Evolutionary conservation across 23 tunicate species (phyloP), one percentile per base, ranked within the genome.

Genomic region (Styela clava): DNA sequence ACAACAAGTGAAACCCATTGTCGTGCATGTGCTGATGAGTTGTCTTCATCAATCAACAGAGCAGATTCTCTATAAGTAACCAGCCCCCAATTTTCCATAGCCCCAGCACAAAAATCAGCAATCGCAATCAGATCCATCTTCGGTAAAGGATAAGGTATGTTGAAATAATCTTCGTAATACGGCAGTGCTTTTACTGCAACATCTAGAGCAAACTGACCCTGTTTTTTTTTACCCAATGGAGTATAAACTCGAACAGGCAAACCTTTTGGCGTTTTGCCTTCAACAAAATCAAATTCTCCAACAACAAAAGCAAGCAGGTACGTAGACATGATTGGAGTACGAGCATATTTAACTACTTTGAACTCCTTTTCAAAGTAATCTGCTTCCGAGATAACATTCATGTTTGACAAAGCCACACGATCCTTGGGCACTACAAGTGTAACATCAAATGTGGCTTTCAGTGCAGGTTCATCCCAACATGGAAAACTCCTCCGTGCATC

Each of bases 31-130:
- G 93, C 98, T 1, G 98, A 93, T 2, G 98, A 93, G 74, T 86
- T 84, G 19, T 65, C 69, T 31, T 84, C 98, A 69, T 93, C 98
- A 62, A 93, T 88, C 33, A 93, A 71, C 34, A 93, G 82, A 36
- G 98, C 98, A 2, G 98, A 84, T 82, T 93, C 98, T 52, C 97
- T 72, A 83, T 96, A 96, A 32, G 99, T 96, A 1, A 96, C 88
- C 56, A 96, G 78, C 7, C 99, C 99, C 99, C 99, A 96, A 84
- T 96, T 96, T 72, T 96, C 99, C 99, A 96, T 96, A 3, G 99
- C 99, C 2, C 97, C 97, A 56, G 97, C 94, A 29, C 87, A 67
- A 78, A 96, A 91, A 74, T 96, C 97, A 64, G 99, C 91, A 51
- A 96, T 88, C 1, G 99, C 99, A 62, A 96, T 87, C 79, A 96